Base-by-base conservation (phyloP, 1,140 invertebrate species). In the Pogonus chalceus region DNA sequence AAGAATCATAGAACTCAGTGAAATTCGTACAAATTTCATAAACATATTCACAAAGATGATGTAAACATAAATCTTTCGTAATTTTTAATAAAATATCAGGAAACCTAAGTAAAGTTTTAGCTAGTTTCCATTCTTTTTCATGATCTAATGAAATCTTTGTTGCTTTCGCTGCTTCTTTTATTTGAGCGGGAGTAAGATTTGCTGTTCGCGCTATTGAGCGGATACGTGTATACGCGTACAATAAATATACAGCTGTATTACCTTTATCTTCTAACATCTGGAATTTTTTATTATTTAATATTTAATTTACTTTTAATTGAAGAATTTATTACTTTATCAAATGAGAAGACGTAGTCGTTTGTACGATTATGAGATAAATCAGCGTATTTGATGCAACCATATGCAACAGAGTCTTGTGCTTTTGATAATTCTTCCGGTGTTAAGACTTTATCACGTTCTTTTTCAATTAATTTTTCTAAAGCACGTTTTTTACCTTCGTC, bases 261-360 rank as follows among this genome's bases (percentile, higher is more conserved):
- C 97, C 97, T 70, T 90, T 88, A 69, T 99, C 96, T 64, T 99
- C 95, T 24, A 99, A 76, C 97, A 99, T 99, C 80, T 90, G n/a
- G 23, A 51, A 49, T 53, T 7, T 49, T 7, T 14, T 24, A 20
- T 14, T 7, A 14, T 4, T 14, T 9, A 51, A 51, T 7, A 51
- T 51, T 22, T 51, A 14, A 23, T 2, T n/a, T 51, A 20, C 18
- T 2, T 53, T 18, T 26, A 50, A 54, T 43, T 3, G 18, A 55
- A 43, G 18, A 23, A 58, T n/a, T n/a, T n/a, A 39, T 60, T 64
- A 82, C 80, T 71, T 88, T 95, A 66, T 99, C 95, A 75, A 98
- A 99, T 0, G 96, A 98, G 72, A 99, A 99, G 7, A 99, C 81
- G 66, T 99, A 99, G 68, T 99, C 96, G 68, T 92, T 87, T 52